A percentile compares a stretch with the other conserved stretches of the same genome.
These are phyloP conservation scores for Monoplex corrugatus DNA, from an alignment of 2,888 invertebrate genomes.

Conservation along the genomic window DNA sequence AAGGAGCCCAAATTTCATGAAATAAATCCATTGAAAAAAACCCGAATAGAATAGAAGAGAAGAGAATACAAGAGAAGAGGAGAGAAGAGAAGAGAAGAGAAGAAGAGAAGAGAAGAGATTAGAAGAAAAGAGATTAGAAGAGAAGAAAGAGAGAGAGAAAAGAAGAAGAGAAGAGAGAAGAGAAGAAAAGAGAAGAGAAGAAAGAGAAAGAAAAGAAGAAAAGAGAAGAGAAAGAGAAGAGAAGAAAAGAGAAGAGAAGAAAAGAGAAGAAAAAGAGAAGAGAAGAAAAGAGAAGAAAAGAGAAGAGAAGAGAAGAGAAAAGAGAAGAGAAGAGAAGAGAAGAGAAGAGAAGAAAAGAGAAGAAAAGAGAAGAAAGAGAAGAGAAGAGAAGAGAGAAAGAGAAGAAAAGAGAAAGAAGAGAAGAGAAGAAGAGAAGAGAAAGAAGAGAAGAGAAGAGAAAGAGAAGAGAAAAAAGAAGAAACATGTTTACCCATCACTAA, in stretches of 20 bases:
- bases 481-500: no score
- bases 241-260: neutral
- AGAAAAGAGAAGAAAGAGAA: neutral
- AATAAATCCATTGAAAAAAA: no score
- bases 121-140: no score
- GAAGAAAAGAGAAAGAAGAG: neutral
- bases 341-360: neutral
- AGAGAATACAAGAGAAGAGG: no score
- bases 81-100: no score
- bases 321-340: neutral
- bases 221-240: neutral
- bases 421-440: no score
- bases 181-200: no score
- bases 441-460: no score
- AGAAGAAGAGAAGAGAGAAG: neutral
- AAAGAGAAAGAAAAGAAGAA: neutral
- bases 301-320: neutral
- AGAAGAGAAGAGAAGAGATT: no score
- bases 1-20: no score
- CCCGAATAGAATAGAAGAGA: no score
- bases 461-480: neutral
- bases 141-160: neutral
- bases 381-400: neutral
- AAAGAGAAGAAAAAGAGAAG: neutral
- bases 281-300: neutral